These are phyloP conservation scores for Hydriomena furcata DNA, from an alignment of 2,888 invertebrate genomes.

Conservation along the genomic window DNA sequence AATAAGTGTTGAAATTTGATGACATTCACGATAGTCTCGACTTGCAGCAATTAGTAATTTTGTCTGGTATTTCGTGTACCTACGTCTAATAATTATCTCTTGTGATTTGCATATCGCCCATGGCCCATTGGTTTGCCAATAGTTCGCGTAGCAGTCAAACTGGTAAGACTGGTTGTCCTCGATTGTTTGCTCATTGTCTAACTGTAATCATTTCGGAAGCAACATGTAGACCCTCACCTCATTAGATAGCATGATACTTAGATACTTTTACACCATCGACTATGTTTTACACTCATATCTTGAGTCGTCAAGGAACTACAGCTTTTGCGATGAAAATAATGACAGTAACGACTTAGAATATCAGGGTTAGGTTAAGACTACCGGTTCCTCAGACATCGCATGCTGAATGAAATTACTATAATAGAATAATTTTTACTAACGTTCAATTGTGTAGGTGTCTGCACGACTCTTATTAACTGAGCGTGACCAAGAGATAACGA, in stretches of 20 bases:
- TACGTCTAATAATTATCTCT: not conserved
- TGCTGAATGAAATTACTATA: conserved; percentile 51
- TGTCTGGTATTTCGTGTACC: not conserved
- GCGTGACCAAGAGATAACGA: conserved; percentile 19
- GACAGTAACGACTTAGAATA: no score
- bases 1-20: not conserved
- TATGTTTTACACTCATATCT: no score
- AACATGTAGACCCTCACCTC: conserved; percentile 68
- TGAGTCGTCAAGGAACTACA: no score
- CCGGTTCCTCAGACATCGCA: conserved; percentile 42
- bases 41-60: not conserved
- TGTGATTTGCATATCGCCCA: conserved; percentile 23
- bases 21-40: not conserved
- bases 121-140: conserved; percentile 32
- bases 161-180: conserved; percentile 36
- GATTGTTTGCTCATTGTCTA: conserved; percentile 39
- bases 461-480: conserved; percentile 16
- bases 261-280: no score
- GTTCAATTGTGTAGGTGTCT: conserved; percentile 14
- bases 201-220: conserved; percentile 46
- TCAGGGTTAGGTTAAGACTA: not conserved
- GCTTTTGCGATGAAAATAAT: no score
- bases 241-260: conserved; percentile 39
- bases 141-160: conserved; percentile 38
- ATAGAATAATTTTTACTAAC: conserved; percentile 35